Percentiles rank a stretch among this genome's conserved stretches.
Evolutionary conservation across 2,797 vertebrate species (phyloP).

Genomic region (Catharus ustulatus): DNA sequence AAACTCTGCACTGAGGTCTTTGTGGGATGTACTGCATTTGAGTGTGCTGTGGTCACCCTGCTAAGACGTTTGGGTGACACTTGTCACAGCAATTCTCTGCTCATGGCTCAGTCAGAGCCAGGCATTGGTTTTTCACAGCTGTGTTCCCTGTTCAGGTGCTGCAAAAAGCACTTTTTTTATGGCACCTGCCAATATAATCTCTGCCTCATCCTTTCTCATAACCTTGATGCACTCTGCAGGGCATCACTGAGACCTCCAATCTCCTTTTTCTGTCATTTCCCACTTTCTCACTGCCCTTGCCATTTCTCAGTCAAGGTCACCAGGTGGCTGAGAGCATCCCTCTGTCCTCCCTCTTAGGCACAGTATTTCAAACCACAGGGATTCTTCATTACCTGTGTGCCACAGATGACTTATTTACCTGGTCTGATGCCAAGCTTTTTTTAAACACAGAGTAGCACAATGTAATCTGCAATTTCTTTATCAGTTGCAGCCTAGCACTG

Average conservation of each 20-base stretch:
- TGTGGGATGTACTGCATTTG: background rate
- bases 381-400: background rate
- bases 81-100: background rate
- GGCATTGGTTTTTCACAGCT: background rate
- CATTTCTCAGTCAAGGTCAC: background rate
- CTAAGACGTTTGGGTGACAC: background rate
- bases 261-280: background rate
- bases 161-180: background rate
- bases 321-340: background rate
- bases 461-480: background rate
- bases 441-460: background rate
- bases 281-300: background rate
- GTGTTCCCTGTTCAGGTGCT: background rate
- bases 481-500: background rate
- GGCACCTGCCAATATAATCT: background rate
- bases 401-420: background rate
- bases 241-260: background rate
- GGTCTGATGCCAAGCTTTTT: background rate
- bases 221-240: background rate
- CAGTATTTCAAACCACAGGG: background rate
- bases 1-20: background rate
- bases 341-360: background rate
- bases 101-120: background rate
- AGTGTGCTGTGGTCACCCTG: fast-evolving
- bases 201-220: background rate